Evolutionary conservation across 2,888 invertebrate genomes (phyloP).

Genomic region (Mystacides longicornis): DNA sequence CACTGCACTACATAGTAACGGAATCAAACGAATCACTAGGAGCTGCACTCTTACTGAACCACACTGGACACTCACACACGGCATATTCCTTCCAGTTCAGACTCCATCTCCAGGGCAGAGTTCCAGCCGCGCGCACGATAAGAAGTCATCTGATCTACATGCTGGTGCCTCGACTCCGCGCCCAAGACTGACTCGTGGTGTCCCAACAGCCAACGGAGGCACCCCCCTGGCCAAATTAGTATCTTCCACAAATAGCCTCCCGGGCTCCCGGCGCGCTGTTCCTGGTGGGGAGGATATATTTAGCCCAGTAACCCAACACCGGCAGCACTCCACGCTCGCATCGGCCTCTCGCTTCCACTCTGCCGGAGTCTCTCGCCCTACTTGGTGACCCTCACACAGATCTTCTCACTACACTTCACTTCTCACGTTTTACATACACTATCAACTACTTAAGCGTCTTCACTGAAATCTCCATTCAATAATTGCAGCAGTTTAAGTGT

Average conservation of each 20-base stretch:
- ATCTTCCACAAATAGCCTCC: constrained; percentile 69
- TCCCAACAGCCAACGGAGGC: constrained; percentile 45
- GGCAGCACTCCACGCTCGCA: constrained; percentile 6
- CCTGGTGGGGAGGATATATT: constrained; percentile 16
- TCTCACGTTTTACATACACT: background rate
- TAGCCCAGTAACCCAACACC: constrained; percentile 24
- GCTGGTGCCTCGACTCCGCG: constrained; percentile 29
- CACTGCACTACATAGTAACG: too few species aligned
- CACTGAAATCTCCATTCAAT: too few species aligned
- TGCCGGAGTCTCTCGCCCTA: background rate
- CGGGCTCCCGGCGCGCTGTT: constrained; percentile 45
- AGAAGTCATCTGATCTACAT: too few species aligned
- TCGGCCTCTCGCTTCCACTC: background rate
- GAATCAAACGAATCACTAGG: too few species aligned
- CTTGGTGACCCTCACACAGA: background rate
- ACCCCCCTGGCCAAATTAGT: constrained; percentile 69
- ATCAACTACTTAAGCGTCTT: too few species aligned
- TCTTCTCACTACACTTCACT: background rate
- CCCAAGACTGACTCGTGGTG: constrained; percentile 38
- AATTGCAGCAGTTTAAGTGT: too few species aligned
- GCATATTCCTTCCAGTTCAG: too few species aligned
- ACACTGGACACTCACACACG: too few species aligned
- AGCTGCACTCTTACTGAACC: too few species aligned
- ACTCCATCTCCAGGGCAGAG: too few species aligned
- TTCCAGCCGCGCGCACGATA: too few species aligned